Conservation (phyloP, 2,888 invertebrate genomes). For the Eupithecia subfuscata region DNA sequence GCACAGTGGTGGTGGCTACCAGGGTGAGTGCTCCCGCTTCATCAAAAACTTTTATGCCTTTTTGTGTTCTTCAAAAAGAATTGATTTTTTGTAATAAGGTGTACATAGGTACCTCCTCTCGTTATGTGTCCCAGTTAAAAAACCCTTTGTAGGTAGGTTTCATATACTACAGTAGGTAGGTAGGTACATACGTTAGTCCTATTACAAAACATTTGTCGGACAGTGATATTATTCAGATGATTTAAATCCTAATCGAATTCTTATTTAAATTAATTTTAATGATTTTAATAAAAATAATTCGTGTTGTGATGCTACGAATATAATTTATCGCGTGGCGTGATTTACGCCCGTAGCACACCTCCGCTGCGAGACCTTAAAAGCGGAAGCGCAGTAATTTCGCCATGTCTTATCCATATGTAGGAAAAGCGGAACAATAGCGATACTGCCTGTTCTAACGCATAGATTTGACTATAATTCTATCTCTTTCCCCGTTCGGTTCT, state of each 20-base stretch:
- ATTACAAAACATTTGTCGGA: too few species aligned
- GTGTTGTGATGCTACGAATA: neutral
- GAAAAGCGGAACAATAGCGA: too few species aligned
- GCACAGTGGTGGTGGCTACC: neutral
- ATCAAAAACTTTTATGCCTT: neutral
- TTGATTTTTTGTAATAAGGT: neutral
- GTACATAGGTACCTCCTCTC: neutral
- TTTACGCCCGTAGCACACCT: too few species aligned
- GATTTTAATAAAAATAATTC: neutral
- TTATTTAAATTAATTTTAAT: neutral
- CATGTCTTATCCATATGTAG: too few species aligned
- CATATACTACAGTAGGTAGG: too few species aligned
- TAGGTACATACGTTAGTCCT: too few species aligned
- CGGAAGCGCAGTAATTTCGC: too few species aligned
- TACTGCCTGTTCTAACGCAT: too few species aligned
- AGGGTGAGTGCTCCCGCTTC: neutral
- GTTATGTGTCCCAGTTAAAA: neutral
- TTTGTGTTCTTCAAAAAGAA: neutral
- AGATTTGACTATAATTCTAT: too few species aligned
- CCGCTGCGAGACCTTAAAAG: too few species aligned
- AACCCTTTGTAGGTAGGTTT: too few species aligned
- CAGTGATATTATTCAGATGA: neutral
- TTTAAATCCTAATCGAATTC: neutral
- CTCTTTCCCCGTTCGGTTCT: too few species aligned
- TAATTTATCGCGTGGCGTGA: neutral